Percentiles rank a stretch among this genome's conserved stretches.
These are phyloP conservation scores for Cyclargus thomasi DNA, from an alignment of 1,140 invertebrate species.

Conservation along the genomic window DNA sequence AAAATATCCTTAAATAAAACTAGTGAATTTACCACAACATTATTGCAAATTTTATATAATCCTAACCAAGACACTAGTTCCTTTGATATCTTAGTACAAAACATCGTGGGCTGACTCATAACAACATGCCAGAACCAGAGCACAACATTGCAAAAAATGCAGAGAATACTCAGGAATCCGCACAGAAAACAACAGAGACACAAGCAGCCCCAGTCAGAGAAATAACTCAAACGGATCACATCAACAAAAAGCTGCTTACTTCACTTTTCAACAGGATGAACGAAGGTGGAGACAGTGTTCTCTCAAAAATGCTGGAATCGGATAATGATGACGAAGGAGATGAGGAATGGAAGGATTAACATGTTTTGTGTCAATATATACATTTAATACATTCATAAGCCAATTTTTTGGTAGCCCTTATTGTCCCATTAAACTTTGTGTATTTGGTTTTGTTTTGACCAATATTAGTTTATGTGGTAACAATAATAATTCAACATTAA, in stretches of 20 bases:
- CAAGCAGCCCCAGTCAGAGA: slow-evolving; percentile 56
- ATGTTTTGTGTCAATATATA: neutral
- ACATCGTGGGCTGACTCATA: neutral
- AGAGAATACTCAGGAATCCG: slow-evolving; percentile 16
- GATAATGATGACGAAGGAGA: slow-evolving; percentile 42
- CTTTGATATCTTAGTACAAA: neutral
- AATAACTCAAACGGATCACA: slow-evolving; percentile 78
- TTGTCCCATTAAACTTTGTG: too few species aligned
- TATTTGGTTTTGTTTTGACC: too few species aligned
- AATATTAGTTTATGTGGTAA: too few species aligned
- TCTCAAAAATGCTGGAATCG: slow-evolving; percentile 55
- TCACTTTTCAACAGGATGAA: slow-evolving; percentile 78
- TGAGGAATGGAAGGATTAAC: slow-evolving; percentile 48
- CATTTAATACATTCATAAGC: too few species aligned
- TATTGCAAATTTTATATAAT: too few species aligned
- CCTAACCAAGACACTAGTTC: too few species aligned
- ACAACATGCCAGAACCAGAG: slow-evolving; percentile 51
- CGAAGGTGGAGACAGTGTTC: slow-evolving; percentile 49
- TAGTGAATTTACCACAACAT: too few species aligned
- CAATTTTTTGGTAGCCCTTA: too few species aligned
- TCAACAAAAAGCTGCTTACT: slow-evolving; percentile 78
- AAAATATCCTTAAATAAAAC: too few species aligned
- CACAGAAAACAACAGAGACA: slow-evolving; percentile 16
- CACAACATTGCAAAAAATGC: slow-evolving; percentile 29
- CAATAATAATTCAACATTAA: too few species aligned